Evolutionary conservation across 1,140 invertebrate genomes (phyloP), one percentile per base, ranked within the genome.

Genomic region (Anastatus disparis): DNA sequence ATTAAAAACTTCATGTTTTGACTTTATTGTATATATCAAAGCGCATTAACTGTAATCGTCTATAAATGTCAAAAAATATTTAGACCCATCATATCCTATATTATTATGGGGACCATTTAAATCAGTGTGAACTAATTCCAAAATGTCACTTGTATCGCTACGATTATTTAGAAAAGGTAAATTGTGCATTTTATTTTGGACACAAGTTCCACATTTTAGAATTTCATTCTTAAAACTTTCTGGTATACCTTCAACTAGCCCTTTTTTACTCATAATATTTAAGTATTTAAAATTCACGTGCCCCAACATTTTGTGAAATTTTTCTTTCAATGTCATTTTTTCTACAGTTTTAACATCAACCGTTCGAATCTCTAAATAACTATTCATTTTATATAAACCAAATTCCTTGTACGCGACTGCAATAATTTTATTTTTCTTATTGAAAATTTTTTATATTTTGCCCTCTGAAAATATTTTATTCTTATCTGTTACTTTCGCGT

Each of bases 121-220:
- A 65, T 75, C 71, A 1, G 71, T 68, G 15, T 75, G 74, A 38
- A 75, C 35, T n/a, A 70, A 59, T 69, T 73, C 69, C 22, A 69
- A 59, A 58, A 65, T 63, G 26, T 69, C 27, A 20, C 2, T 35
- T 12, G 42, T 12, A 52, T 27, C 38, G 26, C 2, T 52, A 38
- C 31, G 22, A 22, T 53, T 64, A 24, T 64, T 64, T 38, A 24
- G 1, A 38, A 64, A 64, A 38, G 29, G 13, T 17, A 40, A 3
- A 64, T 40, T 50, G 15, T 52, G 27, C 48, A 64, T 52, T 64
- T 64, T 64, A 64, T 48, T 62, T 62, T 48, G 22, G 20, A 62
- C 13, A 48, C 27, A 62, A 22, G 42, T 48, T 2, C 24, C 42
- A 44, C 27, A 62, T 29, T 62, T 62, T 31, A 62, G 48, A 24